These are phyloP conservation scores for Zaprionus vittiger DNA, from an alignment of 1,140 invertebrate species.

Conservation along the genomic window DNA sequence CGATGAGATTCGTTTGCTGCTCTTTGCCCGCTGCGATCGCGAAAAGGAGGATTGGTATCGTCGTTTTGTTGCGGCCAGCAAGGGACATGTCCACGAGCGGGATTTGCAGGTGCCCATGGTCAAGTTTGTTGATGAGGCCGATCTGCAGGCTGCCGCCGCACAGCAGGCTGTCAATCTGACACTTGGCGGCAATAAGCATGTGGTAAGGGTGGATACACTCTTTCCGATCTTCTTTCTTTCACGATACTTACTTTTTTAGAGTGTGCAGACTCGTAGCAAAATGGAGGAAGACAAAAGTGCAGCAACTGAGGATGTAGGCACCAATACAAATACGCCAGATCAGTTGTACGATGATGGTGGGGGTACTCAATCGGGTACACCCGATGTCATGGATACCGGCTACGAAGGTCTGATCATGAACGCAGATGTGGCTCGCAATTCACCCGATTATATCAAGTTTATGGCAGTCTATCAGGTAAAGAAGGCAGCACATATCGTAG, in stretches of 20 bases:
- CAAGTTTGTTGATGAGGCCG: constrained; percentile 67
- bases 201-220: background rate
- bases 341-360: constrained; percentile 51
- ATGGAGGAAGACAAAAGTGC: constrained; percentile 29
- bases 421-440: constrained; percentile 72
- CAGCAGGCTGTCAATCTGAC: constrained; percentile 56
- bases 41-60: constrained; percentile 95
- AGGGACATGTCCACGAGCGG: constrained; percentile 69
- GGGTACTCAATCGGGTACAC: constrained; percentile 12
- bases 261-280: constrained; percentile 13
- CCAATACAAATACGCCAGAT: constrained; percentile 53
- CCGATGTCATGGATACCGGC: constrained; percentile 36
- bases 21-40: constrained; percentile 92
- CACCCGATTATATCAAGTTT: constrained; percentile 71
- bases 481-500: background rate
- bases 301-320: constrained; percentile 38
- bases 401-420: constrained; percentile 78
- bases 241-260: no score
- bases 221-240: no score
- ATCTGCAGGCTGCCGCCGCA: constrained; percentile 70
- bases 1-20: constrained; percentile 85
- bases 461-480: constrained; percentile 81
- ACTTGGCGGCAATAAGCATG: constrained; percentile 10
- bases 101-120: constrained; percentile 72
- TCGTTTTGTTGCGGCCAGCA: constrained; percentile 75